Percentiles rank a stretch among this genome's conserved stretches.
phyloP scores from a whole-genome alignment of 2,113 vertebrate species.

The Pteronura brasiliensis region DNA sequence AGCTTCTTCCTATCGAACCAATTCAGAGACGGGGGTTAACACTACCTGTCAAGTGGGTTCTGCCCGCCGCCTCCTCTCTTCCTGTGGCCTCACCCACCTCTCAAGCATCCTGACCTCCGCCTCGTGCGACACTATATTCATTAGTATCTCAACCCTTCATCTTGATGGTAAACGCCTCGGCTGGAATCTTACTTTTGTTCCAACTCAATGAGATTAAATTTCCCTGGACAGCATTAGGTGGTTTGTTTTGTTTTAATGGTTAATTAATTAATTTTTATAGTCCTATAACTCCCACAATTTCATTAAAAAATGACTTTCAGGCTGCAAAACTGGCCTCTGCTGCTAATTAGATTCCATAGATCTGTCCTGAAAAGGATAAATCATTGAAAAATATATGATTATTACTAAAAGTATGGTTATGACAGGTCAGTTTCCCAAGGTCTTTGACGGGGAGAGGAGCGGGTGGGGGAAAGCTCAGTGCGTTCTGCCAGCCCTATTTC shows the following conservation, averaged over 20 bases:
- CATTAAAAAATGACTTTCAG: conserved; percentile 52
- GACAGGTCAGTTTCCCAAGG: conserved; percentile 29
- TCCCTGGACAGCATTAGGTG: background rate
- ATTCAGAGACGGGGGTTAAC: background rate
- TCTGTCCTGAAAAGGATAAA: conserved; percentile 49
- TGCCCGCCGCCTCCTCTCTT: background rate
- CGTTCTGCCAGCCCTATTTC: background rate
- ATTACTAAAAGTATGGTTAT: conserved; percentile 4
- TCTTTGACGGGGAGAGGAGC: background rate
- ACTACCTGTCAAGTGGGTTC: background rate
- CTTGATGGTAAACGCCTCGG: background rate
- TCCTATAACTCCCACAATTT: conserved; percentile 41
- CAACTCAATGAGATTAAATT: conserved; percentile 44
- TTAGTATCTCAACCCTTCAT: background rate
- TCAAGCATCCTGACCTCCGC: background rate
- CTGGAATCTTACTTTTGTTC: conserved; percentile 11
- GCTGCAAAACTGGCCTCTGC: background rate
- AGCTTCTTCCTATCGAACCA: background rate
- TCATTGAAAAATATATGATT: background rate
- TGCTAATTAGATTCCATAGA: conserved; percentile 44
- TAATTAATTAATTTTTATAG: conserved; percentile 39
- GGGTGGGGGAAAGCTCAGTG: background rate
- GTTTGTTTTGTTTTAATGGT: background rate
- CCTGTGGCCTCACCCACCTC: background rate
- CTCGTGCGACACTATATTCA: background rate